Evolutionary conservation across 2,888 invertebrate genomes (phyloP).

Genomic region (Xylota sylvarum): DNA sequence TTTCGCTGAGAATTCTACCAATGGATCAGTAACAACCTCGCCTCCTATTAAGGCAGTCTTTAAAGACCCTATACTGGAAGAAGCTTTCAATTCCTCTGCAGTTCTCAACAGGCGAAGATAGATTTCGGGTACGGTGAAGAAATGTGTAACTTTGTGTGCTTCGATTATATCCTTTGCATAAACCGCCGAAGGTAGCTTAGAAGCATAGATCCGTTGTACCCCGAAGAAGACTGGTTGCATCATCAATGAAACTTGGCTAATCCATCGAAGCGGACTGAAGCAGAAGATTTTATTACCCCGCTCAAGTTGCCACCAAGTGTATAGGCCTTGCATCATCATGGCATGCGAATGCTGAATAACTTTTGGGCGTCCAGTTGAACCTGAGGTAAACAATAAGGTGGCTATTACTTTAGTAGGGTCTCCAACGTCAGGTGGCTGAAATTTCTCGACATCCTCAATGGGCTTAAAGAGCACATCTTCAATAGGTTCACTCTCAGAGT

Average conservation of each 20-base stretch:
- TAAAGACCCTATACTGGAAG: constrained; percentile 60
- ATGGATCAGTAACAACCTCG: constrained; percentile 54
- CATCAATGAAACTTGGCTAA: constrained; percentile 73
- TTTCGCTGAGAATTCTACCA: constrained; percentile 51
- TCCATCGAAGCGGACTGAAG: constrained; percentile 77
- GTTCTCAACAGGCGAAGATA: constrained; percentile 62
- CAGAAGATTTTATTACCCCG: constrained; percentile 65
- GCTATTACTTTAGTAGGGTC: constrained; percentile 64
- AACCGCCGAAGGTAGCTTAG: constrained; percentile 16
- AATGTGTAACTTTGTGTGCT: constrained; percentile 64
- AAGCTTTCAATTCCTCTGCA: constrained; percentile 42
- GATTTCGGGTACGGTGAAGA: constrained; percentile 71
- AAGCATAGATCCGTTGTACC: constrained; percentile 72
- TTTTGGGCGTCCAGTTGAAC: constrained; percentile 77
- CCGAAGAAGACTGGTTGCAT: constrained; percentile 73
- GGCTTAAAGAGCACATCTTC: constrained; percentile 38
- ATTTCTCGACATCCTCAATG: background rate
- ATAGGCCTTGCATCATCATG: constrained; percentile 65
- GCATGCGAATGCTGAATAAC: constrained; percentile 73
- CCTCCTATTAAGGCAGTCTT: constrained; percentile 72
- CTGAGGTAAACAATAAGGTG: constrained; percentile 76
- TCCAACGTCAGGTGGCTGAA: constrained; percentile 51
- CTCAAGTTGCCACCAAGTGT: constrained; percentile 69
- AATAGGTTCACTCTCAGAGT: constrained; percentile 6
- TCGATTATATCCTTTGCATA: constrained; percentile 68